Evolutionary conservation across 2,888 invertebrate genomes (phyloP).

Genomic region (Acanthosoma haemorrhoidale): DNA sequence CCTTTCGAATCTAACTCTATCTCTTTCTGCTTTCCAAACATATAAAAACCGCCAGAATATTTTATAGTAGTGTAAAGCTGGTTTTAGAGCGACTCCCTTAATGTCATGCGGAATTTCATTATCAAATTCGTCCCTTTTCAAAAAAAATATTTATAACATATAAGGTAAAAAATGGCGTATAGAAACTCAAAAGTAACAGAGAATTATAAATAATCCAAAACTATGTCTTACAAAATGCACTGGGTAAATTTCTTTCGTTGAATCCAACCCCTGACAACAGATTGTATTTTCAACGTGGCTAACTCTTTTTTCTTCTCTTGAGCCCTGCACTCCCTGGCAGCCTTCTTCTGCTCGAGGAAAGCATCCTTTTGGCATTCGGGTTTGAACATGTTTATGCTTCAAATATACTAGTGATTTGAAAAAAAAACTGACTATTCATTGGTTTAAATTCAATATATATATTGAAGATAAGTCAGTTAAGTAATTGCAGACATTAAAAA

Average conservation of each 20-base stretch:
- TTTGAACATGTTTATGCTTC: too few relatives aligned
- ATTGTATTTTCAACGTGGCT: slow-evolving; percentile 69
- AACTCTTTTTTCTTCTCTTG: slow-evolving; percentile 73
- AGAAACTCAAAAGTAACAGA: neutral
- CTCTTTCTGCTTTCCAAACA: slow-evolving; percentile 59
- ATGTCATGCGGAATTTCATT: slow-evolving; percentile 56
- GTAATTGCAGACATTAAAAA: slow-evolving; percentile 1
- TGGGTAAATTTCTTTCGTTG: slow-evolving; percentile 58
- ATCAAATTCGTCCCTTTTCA: slow-evolving; percentile 70
- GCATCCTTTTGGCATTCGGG: slow-evolving; percentile 63
- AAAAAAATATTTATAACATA: slow-evolving; percentile 22
- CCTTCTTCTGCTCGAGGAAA: slow-evolving; percentile 86
- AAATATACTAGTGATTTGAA: too few relatives aligned
- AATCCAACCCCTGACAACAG: slow-evolving; percentile 70
- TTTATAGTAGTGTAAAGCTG: slow-evolving; percentile 67
- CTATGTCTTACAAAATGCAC: slow-evolving; percentile 60
- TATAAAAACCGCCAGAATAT: slow-evolving; percentile 61
- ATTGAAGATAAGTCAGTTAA: neutral
- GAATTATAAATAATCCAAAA: neutral
- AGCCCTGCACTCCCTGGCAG: slow-evolving; percentile 82
- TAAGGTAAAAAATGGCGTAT: neutral
- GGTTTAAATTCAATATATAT: too few relatives aligned
- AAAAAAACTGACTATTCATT: too few relatives aligned
- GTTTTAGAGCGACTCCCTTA: slow-evolving; percentile 55
- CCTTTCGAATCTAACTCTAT: slow-evolving; percentile 68